Percentiles rank a stretch among this genome's conserved stretches.
phyloP scores from a whole-genome alignment of 2,113 vertebrate genomes.

The Leucoraja erinaceus region DNA sequence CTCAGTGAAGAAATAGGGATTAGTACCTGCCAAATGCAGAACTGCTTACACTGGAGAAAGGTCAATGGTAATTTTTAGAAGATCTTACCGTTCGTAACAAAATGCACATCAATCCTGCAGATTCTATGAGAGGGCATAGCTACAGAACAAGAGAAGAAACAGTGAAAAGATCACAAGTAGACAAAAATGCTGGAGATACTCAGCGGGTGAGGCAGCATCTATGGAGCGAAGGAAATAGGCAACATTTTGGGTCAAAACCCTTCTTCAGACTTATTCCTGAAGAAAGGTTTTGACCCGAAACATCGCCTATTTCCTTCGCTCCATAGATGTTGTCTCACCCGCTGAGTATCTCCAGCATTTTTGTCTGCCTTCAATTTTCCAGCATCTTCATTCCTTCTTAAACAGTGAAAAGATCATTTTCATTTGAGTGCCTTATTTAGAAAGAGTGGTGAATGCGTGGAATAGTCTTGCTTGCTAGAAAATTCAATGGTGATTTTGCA shows the following conservation, averaged over 20 bases:
- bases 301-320: too few relatives aligned
- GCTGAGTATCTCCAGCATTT: too few relatives aligned
- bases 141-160: not conserved
- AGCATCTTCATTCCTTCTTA: too few relatives aligned
- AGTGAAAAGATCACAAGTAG: not conserved
- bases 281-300: too few relatives aligned
- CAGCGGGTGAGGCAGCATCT: too few relatives aligned
- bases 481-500: not conserved
- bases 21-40: not conserved
- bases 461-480: not conserved
- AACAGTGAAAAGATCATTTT: not conserved
- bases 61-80: not conserved
- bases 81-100: not conserved
- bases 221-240: too few relatives aligned
- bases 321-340: too few relatives aligned
- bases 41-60: not conserved
- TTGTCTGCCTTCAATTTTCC: too few relatives aligned
- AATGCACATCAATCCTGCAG: not conserved
- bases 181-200: too few relatives aligned
- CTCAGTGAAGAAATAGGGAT: not conserved
- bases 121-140: not conserved
- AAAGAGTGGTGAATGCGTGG: too few relatives aligned
- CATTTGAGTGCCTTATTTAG: not conserved
- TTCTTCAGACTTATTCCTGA: too few relatives aligned
- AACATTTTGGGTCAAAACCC: too few relatives aligned